Base-by-base conservation (phyloP, 2,113 vertebrate genomes). In the Epinephelus cyanopodus region DNA sequence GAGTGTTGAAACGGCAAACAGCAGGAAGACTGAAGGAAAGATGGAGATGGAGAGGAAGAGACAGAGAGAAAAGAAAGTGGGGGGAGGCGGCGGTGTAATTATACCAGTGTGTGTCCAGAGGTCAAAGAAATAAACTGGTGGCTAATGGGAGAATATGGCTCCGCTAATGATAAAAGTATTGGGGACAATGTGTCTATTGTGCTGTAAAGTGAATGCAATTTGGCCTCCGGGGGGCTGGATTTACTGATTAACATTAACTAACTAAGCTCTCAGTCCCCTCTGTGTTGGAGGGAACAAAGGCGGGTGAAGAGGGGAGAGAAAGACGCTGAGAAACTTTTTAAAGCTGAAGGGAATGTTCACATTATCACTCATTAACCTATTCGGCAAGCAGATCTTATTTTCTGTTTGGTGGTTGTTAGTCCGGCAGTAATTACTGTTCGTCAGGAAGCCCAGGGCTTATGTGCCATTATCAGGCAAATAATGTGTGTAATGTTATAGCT, bases 121-220 rank as follows among this genome's bases (percentile, higher is more conserved):
- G 85, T 91, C 85, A 93, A 47, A 81, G 58, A 70, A 72, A 75
- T 73, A 66, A 73, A 83, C 65, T 63, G 53, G 57, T 75, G 66
- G 67, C 81, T 84, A 82, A 90, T 82, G 70, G 78, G 69, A 78
- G 84, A 88, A 78, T 85, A 80, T 61, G 64, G 71, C 77, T 85
- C 19, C 71, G 71, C 56, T 83, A 77, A 79, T 74, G 78, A 88
- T 83, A 72, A 83, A 83, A 78, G 58, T 82, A 73, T 67, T n/a
- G 15, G 78, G 33, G 12, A 86, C 60, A 85, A 84, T 90, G 47
- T 54, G 65, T 80, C 79, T 82, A 85, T 85, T 86, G 81, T 87
- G 81, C 29, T 60, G 75, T 64, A 71, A 70, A 88, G 53, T 60
- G 64, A 87, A 90, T 87, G 70, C 73, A 77, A 74, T 82, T 85